Evolutionary conservation across 2,797 vertebrate species (phyloP), one percentile per base, ranked within the genome.

Genomic region (Nyctalus aviator): DNA sequence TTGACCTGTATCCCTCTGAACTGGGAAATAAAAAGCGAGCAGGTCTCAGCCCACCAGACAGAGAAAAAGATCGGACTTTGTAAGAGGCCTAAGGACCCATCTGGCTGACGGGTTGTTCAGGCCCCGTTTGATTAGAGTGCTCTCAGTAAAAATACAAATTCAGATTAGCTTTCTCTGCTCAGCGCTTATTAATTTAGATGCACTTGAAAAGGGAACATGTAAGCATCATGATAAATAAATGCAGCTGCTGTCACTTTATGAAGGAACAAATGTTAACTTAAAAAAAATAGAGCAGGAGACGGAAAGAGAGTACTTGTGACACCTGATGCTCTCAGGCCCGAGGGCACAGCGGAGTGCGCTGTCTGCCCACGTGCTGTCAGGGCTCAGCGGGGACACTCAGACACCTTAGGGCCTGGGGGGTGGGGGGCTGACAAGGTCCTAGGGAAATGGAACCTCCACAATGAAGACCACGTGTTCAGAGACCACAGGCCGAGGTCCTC

Each of bases 141-240:
- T 95, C 18, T 77, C 84, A 88, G 91, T 93, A 94, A 96, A 96
- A 95, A 85, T 30, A 94, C 23, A 23, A 44, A 77, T 94, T 84
- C 79, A 82, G 57, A 95, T 94, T 77, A 84, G 44, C 17, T 94
- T 53, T 91, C 95, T 94, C 9, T 90, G 94, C 18, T 87, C 83
- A 35, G 18, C 62, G 86, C 64, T 96, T 92, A 97, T 73, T 95
- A 78, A 27, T 88, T 68, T 75, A 13, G 18, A 84, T 72, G 8
- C 77, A 86, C 94, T 86, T 96, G 75, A 91, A 87, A 96, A 95
- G 27, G n/a, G 55, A 90, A 91, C 7, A 64, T 46, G 55, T 21
- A 93, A 96, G 86, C 37, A 88, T 87, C 79, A 76, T 15, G 77
- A 96, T 50, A 82, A 62, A 84, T 35, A 87, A 12, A 95, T 82